Percentiles rank a stretch among this genome's conserved stretches.
Evolutionary conservation across 2,113 vertebrate species (phyloP).

Genomic region (Lycaon pictus): DNA sequence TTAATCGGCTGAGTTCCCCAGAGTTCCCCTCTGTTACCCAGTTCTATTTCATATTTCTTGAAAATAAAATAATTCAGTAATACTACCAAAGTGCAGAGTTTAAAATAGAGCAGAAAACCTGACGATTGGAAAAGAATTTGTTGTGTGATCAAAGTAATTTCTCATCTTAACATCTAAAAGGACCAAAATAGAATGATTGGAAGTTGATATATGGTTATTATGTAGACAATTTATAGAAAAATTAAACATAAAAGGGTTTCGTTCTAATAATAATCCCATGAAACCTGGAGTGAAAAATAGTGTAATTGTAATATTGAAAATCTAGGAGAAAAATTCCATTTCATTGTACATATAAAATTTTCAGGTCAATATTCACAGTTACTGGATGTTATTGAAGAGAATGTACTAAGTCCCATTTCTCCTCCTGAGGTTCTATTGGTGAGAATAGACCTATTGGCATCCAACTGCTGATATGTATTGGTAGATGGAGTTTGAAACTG

Average conservation of each 20-base stretch:
- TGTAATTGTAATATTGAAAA: conserved; percentile 40
- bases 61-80: not conserved
- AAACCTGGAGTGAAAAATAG: not conserved
- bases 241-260: not conserved
- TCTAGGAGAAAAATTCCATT: not conserved
- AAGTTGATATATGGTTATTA: conserved; percentile 31
- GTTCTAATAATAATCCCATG: not conserved
- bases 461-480: not conserved
- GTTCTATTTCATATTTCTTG: conserved; percentile 14
- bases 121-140: conserved; percentile 47
- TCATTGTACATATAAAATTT: not conserved
- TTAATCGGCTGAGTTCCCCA: not conserved
- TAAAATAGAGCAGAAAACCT: conserved; percentile 64
- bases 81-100: conserved; percentile 30
- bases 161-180: not conserved
- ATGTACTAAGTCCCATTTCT: not conserved
- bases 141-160: conserved; percentile 60
- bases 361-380: not conserved
- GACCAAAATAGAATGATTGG: not conserved
- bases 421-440: not conserved
- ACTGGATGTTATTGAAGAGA: not conserved
- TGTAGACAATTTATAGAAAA: conserved; percentile 41
- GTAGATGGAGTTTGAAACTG: not conserved
- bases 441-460: not conserved
- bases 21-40: not conserved